A percentile compares a stretch with the other conserved stretches of the same genome.
phyloP scores from a whole-genome alignment of 2,888 invertebrate genomes.

The Sesia apiformis region DNA sequence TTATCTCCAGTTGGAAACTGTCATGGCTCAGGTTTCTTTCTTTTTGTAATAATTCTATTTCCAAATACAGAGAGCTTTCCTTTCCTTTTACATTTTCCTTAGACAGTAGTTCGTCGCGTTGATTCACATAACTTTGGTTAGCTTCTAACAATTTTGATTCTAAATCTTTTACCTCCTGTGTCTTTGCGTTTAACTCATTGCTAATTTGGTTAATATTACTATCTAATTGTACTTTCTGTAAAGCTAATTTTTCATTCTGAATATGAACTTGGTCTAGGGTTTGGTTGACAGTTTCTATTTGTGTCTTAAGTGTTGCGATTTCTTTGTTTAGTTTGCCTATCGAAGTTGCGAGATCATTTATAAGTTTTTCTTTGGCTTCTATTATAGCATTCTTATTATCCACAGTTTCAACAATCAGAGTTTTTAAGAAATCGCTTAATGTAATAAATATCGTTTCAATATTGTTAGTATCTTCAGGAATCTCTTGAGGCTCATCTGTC shows the following conservation, averaged over 20 bases:
- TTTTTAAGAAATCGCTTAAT: no score
- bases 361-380: no score
- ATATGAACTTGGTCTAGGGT: slow-evolving; percentile 5
- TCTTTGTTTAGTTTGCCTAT: slow-evolving; percentile 13
- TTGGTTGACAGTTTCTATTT: slow-evolving; percentile 9
- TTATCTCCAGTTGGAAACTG: slow-evolving; percentile 11
- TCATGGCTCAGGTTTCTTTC: slow-evolving; percentile 3
- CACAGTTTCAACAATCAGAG: no score
- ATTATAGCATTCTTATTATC: no score
- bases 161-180: slow-evolving; percentile 8
- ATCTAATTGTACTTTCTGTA: slow-evolving; percentile 6
- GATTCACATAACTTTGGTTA: slow-evolving; percentile 11
- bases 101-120: slow-evolving; percentile 9
- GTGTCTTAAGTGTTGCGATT: slow-evolving; percentile 11
- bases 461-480: slow-evolving; percentile 29
- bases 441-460: slow-evolving; percentile 8
- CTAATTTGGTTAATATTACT: slow-evolving; percentile 10
- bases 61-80: slow-evolving; percentile 6
- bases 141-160: slow-evolving; percentile 11
- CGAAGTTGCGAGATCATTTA: slow-evolving; percentile 7
- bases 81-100: slow-evolving; percentile 16
- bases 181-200: slow-evolving; percentile 9
- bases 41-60: slow-evolving; percentile 5
- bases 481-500: slow-evolving; percentile 27
- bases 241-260: slow-evolving; percentile 4